Percentiles rank a stretch among this genome's conserved stretches.
Evolutionary conservation across 2,797 vertebrate species (phyloP).

Genomic region (Poecile montanus): DNA sequence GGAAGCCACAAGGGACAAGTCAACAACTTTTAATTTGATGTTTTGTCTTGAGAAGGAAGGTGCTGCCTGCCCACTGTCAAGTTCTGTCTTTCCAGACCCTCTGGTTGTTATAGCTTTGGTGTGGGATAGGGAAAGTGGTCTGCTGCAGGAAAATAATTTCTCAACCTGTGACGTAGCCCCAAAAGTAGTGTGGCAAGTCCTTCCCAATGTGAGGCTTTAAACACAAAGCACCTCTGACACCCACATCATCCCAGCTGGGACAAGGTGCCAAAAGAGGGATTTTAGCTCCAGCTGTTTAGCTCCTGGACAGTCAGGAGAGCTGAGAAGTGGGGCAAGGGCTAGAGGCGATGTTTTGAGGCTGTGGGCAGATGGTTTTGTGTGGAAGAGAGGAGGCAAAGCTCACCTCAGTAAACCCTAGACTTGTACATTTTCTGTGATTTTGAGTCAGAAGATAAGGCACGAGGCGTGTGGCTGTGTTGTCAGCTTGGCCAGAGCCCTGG

Average conservation of each 20-base stretch:
- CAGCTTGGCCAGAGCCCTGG: not conserved
- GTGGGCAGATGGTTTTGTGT: not conserved
- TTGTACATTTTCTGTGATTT: not conserved
- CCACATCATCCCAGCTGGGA: not conserved
- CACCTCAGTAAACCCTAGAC: not conserved
- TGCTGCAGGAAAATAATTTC: not conserved
- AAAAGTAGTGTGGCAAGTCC: not conserved
- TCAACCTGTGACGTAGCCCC: not conserved
- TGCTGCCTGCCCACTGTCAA: not conserved
- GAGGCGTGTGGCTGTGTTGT: accelerated
- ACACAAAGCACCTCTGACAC: not conserved
- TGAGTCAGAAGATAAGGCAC: not conserved
- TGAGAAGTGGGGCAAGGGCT: not conserved
- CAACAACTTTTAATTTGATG: not conserved
- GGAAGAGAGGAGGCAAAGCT: not conserved
- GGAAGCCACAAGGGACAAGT: not conserved
- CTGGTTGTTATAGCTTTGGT: not conserved
- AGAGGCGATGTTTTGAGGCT: not conserved
- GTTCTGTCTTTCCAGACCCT: not conserved
- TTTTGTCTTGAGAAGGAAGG: not conserved
- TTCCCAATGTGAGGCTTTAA: not conserved
- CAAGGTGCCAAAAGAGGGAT: not conserved
- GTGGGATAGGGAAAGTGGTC: not conserved
- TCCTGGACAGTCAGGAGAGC: not conserved
- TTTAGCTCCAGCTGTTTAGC: not conserved